Conservation (phyloP, 2,113 vertebrate species). For the Pampusana beccarii region DNA sequence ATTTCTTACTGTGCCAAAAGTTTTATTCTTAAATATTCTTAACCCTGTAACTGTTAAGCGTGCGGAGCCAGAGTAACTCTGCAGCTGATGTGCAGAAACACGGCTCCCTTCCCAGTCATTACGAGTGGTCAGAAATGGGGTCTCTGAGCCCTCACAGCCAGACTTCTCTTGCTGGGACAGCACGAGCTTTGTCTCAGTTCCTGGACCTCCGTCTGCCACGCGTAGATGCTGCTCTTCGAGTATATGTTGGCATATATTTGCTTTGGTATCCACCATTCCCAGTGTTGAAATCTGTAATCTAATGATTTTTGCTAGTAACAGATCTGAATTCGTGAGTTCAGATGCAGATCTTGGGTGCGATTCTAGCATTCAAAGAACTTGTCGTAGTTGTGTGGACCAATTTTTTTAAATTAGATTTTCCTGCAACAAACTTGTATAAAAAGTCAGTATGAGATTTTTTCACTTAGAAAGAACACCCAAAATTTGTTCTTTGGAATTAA, state of each 20-base stretch:
- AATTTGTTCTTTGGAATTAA: not conserved
- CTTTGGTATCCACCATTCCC: not conserved
- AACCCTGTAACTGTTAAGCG: no score
- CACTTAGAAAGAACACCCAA: not conserved
- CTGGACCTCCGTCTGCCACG: not conserved
- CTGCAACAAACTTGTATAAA: not conserved
- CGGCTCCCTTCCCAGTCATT: not conserved
- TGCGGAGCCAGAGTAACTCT: not conserved
- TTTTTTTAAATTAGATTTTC: not conserved
- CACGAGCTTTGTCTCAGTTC: not conserved
- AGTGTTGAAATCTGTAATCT: not conserved
- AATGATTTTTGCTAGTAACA: not conserved
- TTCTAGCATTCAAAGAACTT: not conserved
- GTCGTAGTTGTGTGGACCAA: not conserved
- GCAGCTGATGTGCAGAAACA: not conserved
- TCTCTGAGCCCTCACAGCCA: not conserved
- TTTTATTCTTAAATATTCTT: not conserved
- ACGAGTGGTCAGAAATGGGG: not conserved
- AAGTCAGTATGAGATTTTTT: not conserved
- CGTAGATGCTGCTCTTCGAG: not conserved
- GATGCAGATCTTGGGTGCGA: not conserved
- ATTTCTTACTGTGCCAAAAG: conserved; percentile 39
- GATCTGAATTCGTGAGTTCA: not conserved
- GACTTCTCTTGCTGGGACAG: not conserved
- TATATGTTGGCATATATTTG: not conserved